phyloP scores from a whole-genome alignment of 2,888 invertebrate genomes.

The Thera obeliscata region DNA sequence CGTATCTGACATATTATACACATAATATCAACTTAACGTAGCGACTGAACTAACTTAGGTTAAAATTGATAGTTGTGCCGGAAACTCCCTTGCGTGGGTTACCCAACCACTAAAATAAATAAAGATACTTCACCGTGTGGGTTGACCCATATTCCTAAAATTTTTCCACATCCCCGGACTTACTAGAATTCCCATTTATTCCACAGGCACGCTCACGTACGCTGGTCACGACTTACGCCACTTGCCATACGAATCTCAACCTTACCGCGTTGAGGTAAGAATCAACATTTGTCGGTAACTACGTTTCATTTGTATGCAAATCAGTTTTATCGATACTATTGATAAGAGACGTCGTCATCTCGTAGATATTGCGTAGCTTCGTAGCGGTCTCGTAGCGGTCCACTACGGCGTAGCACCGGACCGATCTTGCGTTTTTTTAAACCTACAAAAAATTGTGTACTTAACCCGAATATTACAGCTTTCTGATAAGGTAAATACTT shows the following conservation, averaged over 20 bases:
- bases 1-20: too few relatives aligned
- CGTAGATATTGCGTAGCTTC: slow-evolving; percentile 20
- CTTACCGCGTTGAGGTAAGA: slow-evolving; percentile 28
- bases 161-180: slow-evolving; percentile 35
- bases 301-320: slow-evolving; percentile 46
- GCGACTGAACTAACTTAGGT: too few relatives aligned
- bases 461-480: slow-evolving; percentile 8
- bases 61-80: too few relatives aligned
- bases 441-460: slow-evolving; percentile 15
- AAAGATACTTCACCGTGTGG: background rate
- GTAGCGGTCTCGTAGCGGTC: slow-evolving; percentile 14
- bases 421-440: slow-evolving; percentile 13
- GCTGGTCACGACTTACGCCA: slow-evolving; percentile 29
- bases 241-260: slow-evolving; percentile 25
- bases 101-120: background rate
- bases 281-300: slow-evolving; percentile 9
- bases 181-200: slow-evolving; percentile 37
- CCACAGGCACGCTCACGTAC: slow-evolving; percentile 29
- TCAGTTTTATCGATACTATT: slow-evolving; percentile 43
- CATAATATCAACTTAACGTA: too few relatives aligned
- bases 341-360: slow-evolving; percentile 33
- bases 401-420: slow-evolving; percentile 14
- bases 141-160: slow-evolving; percentile 31
- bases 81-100: too few relatives aligned
- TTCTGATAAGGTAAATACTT: slow-evolving; percentile 8